Percentiles rank a stretch among this genome's conserved stretches.
phyloP scores from a whole-genome alignment of 2,113 vertebrate species.

The Callithrix jacchus region DNA sequence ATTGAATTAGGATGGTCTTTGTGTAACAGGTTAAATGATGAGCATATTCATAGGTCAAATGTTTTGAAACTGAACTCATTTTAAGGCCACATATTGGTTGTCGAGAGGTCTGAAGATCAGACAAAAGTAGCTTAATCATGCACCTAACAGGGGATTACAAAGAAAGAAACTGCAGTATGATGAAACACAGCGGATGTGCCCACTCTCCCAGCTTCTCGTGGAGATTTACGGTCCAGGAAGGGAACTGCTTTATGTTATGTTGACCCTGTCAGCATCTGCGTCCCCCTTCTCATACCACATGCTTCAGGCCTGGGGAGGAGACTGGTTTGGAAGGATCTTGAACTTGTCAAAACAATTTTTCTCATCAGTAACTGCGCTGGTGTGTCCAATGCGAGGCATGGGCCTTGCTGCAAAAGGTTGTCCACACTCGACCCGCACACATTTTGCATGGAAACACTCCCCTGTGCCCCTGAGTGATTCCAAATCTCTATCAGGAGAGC shows the following conservation, averaged over 20 bases:
- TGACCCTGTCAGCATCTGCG: not conserved
- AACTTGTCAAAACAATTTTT: slow-evolving; percentile 67
- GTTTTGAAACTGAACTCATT: slow-evolving; percentile 23
- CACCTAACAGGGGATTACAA: not conserved
- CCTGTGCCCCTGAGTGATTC: not conserved
- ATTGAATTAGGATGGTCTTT: not conserved
- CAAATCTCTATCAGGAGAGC: slow-evolving; percentile 7
- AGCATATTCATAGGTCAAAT: not conserved
- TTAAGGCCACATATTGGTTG: not conserved
- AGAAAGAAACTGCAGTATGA: not conserved
- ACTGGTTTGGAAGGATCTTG: not conserved
- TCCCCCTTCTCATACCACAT: not conserved
- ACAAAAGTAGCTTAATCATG: not conserved
- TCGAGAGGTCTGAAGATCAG: not conserved
- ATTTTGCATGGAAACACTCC: not conserved
- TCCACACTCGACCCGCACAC: not conserved
- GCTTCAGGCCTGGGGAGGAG: not conserved
- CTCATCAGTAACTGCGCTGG: not conserved
- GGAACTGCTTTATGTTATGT: not conserved
- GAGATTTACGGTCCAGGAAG: slow-evolving; percentile 37
- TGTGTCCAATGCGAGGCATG: accelerated
- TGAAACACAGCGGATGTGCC: not conserved
- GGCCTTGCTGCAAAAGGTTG: not conserved
- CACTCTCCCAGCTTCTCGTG: not conserved
- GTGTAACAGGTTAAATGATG: not conserved